Conservation (phyloP, 2,113 vertebrate genomes). For the Mormyrus iriodes region DNA sequence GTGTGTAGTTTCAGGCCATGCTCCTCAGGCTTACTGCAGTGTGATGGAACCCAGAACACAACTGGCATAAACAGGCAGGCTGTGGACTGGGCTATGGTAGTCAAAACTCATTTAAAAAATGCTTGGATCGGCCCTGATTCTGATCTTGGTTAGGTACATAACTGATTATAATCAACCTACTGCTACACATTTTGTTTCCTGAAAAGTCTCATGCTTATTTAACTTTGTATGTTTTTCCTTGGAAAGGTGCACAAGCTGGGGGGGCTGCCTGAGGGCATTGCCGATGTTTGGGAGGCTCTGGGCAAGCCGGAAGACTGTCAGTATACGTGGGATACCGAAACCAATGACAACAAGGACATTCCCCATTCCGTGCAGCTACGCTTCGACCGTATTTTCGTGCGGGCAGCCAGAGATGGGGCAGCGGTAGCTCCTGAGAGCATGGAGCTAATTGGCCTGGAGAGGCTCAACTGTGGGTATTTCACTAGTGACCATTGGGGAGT, state of each 20-base stretch:
- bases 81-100: not conserved
- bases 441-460: conserved; percentile 69
- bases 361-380: conserved; percentile 51
- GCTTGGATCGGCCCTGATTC: not conserved
- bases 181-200: not conserved
- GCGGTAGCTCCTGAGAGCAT: conserved; percentile 60
- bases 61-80: not conserved
- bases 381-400: conserved; percentile 70
- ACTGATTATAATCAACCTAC: not conserved
- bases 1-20: not conserved
- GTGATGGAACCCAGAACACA: not conserved
- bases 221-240: not conserved
- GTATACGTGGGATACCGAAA: conserved; percentile 76
- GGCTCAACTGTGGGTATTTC: conserved; percentile 69
- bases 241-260: conserved; percentile 44
- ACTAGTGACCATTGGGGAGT: conserved; percentile 81
- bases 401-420: conserved; percentile 44
- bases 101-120: not conserved
- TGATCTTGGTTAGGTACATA: not conserved
- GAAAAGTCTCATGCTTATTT: not conserved
- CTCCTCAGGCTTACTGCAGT: not conserved
- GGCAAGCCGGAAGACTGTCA: conserved; percentile 65
- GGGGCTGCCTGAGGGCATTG: conserved; percentile 53
- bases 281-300: conserved; percentile 72
- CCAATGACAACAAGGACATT: conserved; percentile 63